These are phyloP conservation scores for Aphidius ervi DNA, from an alignment of 1,140 invertebrate genomes.

Conservation along the genomic window DNA sequence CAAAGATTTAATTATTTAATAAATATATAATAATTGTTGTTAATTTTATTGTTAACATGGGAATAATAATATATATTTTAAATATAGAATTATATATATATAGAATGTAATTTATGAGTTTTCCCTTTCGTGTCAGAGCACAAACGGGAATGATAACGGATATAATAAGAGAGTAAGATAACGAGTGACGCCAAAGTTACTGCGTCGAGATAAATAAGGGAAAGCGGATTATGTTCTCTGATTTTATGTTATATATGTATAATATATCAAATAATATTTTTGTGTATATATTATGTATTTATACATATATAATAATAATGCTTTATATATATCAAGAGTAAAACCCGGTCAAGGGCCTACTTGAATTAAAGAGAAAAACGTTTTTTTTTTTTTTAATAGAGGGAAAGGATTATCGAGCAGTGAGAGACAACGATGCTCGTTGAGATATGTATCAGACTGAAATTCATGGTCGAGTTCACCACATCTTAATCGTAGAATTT, in stretches of 20 bases:
- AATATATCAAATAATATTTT: slow-evolving; percentile 2
- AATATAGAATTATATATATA: not conserved
- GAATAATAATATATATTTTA: too few species aligned
- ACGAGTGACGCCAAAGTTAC: slow-evolving; percentile 33
- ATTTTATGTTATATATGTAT: not conserved
- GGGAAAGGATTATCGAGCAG: not conserved
- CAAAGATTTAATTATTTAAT: too few species aligned
- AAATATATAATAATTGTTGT: too few species aligned
- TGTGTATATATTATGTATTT: not conserved
- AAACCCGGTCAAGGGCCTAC: too few species aligned
- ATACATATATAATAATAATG: too few species aligned
- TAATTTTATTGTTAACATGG: too few species aligned
- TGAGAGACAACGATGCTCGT: slow-evolving; percentile 19
- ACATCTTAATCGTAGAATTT: slow-evolving; percentile 30
- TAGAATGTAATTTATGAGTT: slow-evolving; percentile 35
- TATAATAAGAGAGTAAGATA: slow-evolving; percentile 38
- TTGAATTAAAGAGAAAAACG: not conserved
- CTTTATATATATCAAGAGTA: too few species aligned
- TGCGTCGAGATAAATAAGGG: slow-evolving; percentile 31
- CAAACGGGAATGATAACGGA: slow-evolving; percentile 34
- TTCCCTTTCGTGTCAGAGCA: slow-evolving; percentile 25
- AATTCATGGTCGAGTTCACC: slow-evolving; percentile 24
- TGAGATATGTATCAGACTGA: slow-evolving; percentile 30
- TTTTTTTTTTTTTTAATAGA: not conserved
- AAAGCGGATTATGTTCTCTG: not conserved